Conservation (phyloP, 1,140 invertebrate genomes). For the Drosophila malerkotliana region DNA sequence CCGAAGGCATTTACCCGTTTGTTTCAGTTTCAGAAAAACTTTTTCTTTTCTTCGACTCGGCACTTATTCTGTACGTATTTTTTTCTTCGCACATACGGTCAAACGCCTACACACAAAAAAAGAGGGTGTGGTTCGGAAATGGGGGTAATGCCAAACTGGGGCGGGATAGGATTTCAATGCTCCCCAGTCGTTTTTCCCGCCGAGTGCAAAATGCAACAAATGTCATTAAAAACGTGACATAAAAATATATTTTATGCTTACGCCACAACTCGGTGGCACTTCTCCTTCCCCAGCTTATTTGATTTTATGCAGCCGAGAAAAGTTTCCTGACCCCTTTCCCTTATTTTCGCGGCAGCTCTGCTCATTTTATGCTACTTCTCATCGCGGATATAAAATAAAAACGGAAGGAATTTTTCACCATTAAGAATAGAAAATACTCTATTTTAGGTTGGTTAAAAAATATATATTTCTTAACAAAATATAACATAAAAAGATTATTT, state of each 20-base stretch:
- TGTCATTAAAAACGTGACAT: slow-evolving; percentile 78
- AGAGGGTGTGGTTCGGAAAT: not conserved
- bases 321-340: slow-evolving; percentile 24
- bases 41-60: slow-evolving; percentile 34
- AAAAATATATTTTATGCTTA: slow-evolving; percentile 76
- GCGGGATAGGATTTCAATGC: not conserved
- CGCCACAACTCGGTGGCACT: slow-evolving; percentile 35
- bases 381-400: slow-evolving; percentile 65
- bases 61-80: slow-evolving; percentile 25
- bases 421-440: not conserved
- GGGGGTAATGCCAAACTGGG: too few relatives aligned
- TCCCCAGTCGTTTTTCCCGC: slow-evolving; percentile 9
- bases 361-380: slow-evolving; percentile 66
- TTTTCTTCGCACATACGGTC: slow-evolving; percentile 29
- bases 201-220: slow-evolving; percentile 78
- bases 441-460: not conserved
- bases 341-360: slow-evolving; percentile 23
- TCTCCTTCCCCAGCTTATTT: slow-evolving; percentile 23
- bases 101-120: slow-evolving; percentile 39
- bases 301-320: slow-evolving; percentile 51
- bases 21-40: slow-evolving; percentile 26
- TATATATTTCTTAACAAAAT: too few relatives aligned
- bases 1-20: slow-evolving; percentile 23
- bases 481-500: too few relatives aligned
- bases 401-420: not conserved